Conservation (phyloP, 2,888 invertebrate species). For the Polia nebulosa region DNA sequence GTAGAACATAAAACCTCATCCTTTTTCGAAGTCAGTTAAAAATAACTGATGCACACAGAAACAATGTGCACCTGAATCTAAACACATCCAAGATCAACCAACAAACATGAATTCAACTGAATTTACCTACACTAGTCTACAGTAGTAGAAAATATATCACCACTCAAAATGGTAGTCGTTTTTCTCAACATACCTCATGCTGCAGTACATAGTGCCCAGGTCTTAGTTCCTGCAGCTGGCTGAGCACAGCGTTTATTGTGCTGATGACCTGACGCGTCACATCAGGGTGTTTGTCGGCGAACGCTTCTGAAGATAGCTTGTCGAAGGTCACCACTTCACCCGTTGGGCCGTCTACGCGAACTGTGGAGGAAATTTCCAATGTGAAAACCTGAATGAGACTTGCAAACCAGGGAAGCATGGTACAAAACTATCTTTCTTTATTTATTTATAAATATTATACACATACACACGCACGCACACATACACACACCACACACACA, state of each 20-base stretch:
- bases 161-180: background rate
- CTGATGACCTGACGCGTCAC: constrained; percentile 47
- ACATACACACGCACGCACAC: too few relatives aligned
- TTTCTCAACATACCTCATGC: constrained; percentile 76
- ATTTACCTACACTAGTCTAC: too few relatives aligned
- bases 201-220: constrained; percentile 80
- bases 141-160: too few relatives aligned
- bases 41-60: too few relatives aligned
- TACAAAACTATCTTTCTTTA: too few relatives aligned
- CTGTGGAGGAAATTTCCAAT: constrained; percentile 63
- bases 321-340: constrained; percentile 80
- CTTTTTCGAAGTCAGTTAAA: too few relatives aligned
- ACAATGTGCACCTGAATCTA: too few relatives aligned
- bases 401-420: background rate
- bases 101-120: too few relatives aligned
- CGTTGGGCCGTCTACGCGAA: constrained; percentile 76
- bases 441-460: too few relatives aligned
- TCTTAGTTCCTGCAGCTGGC: constrained; percentile 76
- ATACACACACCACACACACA: too few relatives aligned
- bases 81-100: too few relatives aligned
- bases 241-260: constrained; percentile 68
- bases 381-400: background rate
- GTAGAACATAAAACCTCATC: too few relatives aligned
- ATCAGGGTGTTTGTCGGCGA: constrained; percentile 48
- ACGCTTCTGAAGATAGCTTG: constrained; percentile 34